Percentiles rank a stretch among this genome's conserved stretches.
phyloP scores from a whole-genome alignment of 2,797 vertebrate genomes.

The Cephalopachus bancanus region DNA sequence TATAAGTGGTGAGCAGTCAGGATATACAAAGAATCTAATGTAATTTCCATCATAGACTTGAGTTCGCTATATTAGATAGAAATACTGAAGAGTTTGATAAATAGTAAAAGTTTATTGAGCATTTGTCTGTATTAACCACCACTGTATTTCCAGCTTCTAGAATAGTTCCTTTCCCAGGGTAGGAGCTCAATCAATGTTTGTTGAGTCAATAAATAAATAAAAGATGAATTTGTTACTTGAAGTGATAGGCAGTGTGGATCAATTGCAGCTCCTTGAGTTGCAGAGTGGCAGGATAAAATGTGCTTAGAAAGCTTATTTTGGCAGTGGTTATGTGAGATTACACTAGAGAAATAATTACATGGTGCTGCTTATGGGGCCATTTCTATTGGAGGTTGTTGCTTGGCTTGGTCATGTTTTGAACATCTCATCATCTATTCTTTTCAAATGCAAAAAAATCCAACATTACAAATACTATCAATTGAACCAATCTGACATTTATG shows the following conservation, averaged over 20 bases:
- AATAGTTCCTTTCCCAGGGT: neutral
- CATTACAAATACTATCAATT: conserved; percentile 39
- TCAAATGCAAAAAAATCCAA: conserved; percentile 54
- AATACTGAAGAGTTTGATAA: neutral
- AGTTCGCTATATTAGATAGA: neutral
- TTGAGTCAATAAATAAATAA: conserved; percentile 34
- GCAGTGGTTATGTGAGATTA: neutral
- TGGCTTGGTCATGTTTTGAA: conserved; percentile 43
- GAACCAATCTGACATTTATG: conserved; percentile 64
- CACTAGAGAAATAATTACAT: neutral
- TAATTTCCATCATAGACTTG: neutral
- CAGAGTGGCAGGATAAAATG: neutral
- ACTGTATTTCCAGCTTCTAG: neutral
- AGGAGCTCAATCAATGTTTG: neutral
- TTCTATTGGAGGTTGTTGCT: neutral
- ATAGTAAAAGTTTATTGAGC: neutral
- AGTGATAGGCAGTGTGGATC: neutral
- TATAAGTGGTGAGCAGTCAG: neutral
- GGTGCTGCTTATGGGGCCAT: neutral
- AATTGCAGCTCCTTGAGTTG: neutral
- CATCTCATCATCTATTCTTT: conserved; percentile 21
- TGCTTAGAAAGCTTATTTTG: conserved; percentile 23
- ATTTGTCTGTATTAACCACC: neutral
- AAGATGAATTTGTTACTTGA: neutral
- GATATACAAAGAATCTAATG: neutral